These are phyloP conservation scores for Coccyzus lansbergi DNA, from an alignment of 2,797 vertebrate species.

Conservation along the genomic window DNA sequence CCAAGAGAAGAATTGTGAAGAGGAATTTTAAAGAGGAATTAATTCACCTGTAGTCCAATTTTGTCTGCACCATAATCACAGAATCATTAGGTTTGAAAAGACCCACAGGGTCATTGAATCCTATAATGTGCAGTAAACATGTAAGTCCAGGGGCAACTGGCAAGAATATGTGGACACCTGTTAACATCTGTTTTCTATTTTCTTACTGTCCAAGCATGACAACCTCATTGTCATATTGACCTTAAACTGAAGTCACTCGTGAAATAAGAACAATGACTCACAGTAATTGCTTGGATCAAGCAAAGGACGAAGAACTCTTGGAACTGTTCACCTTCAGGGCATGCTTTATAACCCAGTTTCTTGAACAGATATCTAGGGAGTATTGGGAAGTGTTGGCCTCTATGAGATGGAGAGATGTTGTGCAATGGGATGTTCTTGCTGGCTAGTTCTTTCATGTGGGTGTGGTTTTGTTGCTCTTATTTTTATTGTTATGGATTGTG, in stretches of 20 bases:
- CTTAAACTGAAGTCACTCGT: constrained; percentile 22
- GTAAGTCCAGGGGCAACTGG: background rate
- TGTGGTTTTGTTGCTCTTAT: constrained; percentile 61
- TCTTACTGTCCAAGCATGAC: background rate
- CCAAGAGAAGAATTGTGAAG: background rate
- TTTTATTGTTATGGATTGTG: constrained; percentile 61
- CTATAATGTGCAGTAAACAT: background rate
- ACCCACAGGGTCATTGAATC: too few relatives aligned
- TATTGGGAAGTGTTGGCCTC: background rate
- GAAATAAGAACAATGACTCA: constrained; percentile 30
- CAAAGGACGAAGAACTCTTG: constrained; percentile 8
- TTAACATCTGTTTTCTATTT: constrained; percentile 20
- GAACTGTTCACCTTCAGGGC: constrained; percentile 33
- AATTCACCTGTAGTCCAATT: background rate
- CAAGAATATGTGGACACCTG: background rate
- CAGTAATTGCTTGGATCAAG: constrained; percentile 26
- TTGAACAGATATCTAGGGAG: constrained; percentile 33
- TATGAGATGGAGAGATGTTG: constrained; percentile 27
- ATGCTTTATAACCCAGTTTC: background rate
- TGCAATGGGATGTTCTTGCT: constrained; percentile 46
- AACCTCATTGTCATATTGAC: constrained; percentile 21
- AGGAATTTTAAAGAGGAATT: background rate
- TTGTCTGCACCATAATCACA: background rate
- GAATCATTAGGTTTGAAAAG: too few relatives aligned
- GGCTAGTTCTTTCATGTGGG: constrained; percentile 32